A percentile compares a stretch with the other conserved stretches of the same genome.
These are phyloP conservation scores for Florisuga fusca DNA, from an alignment of 2,797 vertebrate species.

Conservation along the genomic window DNA sequence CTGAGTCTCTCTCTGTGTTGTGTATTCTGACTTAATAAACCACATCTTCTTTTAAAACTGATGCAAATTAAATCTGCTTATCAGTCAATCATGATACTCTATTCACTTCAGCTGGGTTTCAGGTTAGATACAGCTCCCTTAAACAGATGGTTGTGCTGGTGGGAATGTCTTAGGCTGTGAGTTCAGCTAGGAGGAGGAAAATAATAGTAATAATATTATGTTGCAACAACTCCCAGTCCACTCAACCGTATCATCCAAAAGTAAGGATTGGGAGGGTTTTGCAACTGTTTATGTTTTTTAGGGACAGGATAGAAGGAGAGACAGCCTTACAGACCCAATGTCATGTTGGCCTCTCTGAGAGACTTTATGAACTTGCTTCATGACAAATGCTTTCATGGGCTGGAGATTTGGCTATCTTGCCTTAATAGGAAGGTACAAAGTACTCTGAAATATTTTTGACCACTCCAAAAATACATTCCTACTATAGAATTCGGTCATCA, in stretches of 20 bases:
- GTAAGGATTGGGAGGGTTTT: neutral
- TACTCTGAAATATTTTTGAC: neutral
- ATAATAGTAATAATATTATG: neutral
- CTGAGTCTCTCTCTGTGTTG: neutral
- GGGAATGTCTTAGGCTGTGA: neutral
- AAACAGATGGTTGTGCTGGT: neutral
- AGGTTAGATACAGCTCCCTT: neutral
- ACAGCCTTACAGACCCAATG: neutral
- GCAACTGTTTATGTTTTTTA: neutral
- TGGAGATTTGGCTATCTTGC: neutral
- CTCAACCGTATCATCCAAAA: neutral
- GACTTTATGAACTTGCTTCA: neutral
- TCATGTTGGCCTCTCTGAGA: neutral
- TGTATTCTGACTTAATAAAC: neutral
- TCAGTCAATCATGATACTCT: neutral
- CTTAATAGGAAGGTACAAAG: conserved; percentile 45
- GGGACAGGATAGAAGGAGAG: neutral
- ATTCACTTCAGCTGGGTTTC: neutral
- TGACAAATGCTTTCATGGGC: neutral
- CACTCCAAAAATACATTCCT: conserved; percentile 8
- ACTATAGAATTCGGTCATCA: conserved; percentile 10
- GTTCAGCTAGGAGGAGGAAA: neutral
- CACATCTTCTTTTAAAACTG: neutral
- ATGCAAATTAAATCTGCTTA: neutral
- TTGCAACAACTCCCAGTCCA: neutral